Conservation (phyloP, 2,797 vertebrate genomes). For the Neosalanx taihuensis region DNA sequence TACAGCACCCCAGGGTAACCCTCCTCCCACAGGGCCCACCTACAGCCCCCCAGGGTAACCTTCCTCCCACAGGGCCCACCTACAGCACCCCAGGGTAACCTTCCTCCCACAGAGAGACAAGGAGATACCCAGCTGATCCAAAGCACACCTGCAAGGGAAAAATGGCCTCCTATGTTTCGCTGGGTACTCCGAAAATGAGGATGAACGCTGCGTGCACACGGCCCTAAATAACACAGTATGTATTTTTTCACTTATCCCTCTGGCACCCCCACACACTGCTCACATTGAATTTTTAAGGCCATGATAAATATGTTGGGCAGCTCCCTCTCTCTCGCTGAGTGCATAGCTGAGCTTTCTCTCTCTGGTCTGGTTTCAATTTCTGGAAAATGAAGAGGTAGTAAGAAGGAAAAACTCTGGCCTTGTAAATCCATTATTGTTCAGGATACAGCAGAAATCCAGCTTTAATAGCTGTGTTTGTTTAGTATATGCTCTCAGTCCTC, state of each 20-base stretch:
- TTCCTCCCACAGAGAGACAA: not conserved
- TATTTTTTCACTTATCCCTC: constrained; percentile 11
- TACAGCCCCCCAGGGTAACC: too few relatives aligned
- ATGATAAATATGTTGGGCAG: constrained; percentile 43
- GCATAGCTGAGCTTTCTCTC: constrained; percentile 42
- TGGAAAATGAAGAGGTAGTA: constrained; percentile 68
- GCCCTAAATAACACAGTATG: not conserved
- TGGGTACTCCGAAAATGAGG: not conserved
- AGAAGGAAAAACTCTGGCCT: constrained; percentile 57
- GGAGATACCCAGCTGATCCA: not conserved
- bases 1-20: not conserved
- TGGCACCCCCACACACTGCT: not conserved
- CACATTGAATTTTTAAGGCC: constrained; percentile 41
- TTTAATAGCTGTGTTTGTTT: constrained; percentile 67
- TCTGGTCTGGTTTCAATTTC: constrained; percentile 74
- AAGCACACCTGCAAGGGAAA: constrained; percentile 4
- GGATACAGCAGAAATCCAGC: constrained; percentile 67
- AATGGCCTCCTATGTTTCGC: not conserved
- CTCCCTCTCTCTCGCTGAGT: constrained; percentile 38
- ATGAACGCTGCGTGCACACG: not conserved
- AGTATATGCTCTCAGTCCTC: constrained; percentile 62
- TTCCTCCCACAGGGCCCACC: too few relatives aligned
- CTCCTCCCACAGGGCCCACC: constrained; percentile 3
- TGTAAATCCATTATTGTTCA: constrained; percentile 74
- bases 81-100: not conserved